phyloP scores from a whole-genome alignment of 2,797 vertebrate genomes.

The Lithobates sylvaticus region DNA sequence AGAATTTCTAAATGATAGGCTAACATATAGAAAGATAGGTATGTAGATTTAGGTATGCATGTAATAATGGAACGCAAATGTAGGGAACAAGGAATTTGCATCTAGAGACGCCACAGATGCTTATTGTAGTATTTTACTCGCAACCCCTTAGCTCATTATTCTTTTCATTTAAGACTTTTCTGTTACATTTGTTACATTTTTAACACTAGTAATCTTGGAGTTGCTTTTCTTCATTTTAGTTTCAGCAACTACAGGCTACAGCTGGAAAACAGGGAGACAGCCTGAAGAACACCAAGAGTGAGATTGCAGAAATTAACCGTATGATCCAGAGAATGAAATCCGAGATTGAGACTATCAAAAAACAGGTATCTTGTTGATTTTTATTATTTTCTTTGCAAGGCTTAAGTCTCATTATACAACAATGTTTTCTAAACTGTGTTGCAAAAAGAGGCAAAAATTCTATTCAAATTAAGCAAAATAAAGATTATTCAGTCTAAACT shows the following conservation, averaged over 20 bases:
- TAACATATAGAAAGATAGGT: not conserved
- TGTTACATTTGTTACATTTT: not conserved
- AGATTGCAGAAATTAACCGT: conserved; percentile 89
- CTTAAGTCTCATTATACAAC: too few species aligned
- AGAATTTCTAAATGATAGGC: not conserved
- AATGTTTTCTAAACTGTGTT: not conserved
- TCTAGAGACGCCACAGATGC: not conserved
- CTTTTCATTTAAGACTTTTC: too few species aligned
- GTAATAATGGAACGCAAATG: too few species aligned
- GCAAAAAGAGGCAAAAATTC: not conserved
- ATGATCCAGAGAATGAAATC: conserved; percentile 88
- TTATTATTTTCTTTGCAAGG: not conserved
- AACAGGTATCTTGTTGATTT: conserved; percentile 82
- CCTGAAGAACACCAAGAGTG: conserved; percentile 82
- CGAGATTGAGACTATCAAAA: conserved; percentile 87
- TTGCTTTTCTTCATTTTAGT: conserved; percentile 64
- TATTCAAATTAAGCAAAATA: not conserved
- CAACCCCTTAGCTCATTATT: too few species aligned
- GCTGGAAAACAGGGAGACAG: conserved; percentile 73
- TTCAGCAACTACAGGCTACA: conserved; percentile 73
- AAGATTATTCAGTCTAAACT: not conserved
- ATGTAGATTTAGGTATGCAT: not conserved
- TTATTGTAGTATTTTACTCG: too few species aligned
- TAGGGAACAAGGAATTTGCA: not conserved
- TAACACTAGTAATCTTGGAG: not conserved